Percentiles rank a stretch among this genome's conserved stretches.
These are phyloP conservation scores for Drosophila borborema DNA, from an alignment of 2,888 invertebrate genomes.

Conservation along the genomic window DNA sequence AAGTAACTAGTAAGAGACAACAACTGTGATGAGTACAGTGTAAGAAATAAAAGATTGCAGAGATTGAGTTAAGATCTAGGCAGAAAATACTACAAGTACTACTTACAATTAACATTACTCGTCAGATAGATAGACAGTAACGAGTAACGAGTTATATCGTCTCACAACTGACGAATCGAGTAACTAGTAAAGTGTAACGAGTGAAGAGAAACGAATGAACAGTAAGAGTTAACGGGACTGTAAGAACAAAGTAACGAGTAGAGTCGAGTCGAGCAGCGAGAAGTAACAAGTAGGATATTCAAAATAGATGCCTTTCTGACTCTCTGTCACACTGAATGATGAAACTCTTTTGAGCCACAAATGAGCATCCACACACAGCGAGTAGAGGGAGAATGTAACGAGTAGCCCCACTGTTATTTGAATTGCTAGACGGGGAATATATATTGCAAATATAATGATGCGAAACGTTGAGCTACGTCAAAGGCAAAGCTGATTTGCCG, in stretches of 20 bases:
- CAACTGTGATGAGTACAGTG: neutral
- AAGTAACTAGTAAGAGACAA: neutral
- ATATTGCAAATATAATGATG: constrained; percentile 6
- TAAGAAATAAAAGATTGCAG: no score
- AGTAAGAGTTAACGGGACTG: no score
- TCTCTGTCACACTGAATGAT: neutral
- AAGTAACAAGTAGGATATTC: neutral
- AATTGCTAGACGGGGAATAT: neutral
- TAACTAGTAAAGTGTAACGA: neutral
- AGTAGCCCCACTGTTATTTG: neutral
- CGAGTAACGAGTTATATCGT: neutral
- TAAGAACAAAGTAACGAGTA: neutral
- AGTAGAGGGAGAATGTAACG: constrained; percentile 1
- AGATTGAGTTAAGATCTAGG: no score
- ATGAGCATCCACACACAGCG: neutral
- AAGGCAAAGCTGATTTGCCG: constrained; percentile 37
- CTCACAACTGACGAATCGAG: neutral
- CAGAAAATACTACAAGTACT: no score
- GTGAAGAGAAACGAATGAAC: neutral
- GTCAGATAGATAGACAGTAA: no score
- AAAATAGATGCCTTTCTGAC: neutral
- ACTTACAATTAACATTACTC: no score
- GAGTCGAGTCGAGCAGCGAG: neutral
- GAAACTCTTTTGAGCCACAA: neutral
- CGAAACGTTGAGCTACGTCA: constrained; percentile 4